These are phyloP conservation scores for Latrodectus hesperus DNA, from an alignment of 2,888 invertebrate genomes.

Conservation along the genomic window DNA sequence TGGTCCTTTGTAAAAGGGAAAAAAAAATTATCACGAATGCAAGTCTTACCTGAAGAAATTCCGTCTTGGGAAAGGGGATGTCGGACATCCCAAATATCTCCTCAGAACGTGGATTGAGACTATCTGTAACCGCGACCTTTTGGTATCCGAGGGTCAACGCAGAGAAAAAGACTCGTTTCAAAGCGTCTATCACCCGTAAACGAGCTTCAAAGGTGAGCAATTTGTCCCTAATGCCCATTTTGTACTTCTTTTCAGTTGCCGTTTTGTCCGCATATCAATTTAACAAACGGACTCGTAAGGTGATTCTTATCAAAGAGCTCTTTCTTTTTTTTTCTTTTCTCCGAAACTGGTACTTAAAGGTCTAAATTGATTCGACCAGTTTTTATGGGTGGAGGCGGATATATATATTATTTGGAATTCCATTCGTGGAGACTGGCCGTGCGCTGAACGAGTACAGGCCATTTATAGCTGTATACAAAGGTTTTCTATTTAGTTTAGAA, in stretches of 20 bases:
- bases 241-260: constrained; percentile 3
- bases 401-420: no score
- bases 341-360: no score
- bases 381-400: no score
- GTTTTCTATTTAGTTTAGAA: no score
- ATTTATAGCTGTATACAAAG: no score
- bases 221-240: constrained; percentile 5
- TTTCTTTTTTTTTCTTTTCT: no score
- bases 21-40: not conserved
- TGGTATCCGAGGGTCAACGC: not conserved
- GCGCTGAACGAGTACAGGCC: no score
- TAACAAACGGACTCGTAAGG: not conserved
- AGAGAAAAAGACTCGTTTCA: not conserved
- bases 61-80: not conserved
- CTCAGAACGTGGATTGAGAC: not conserved
- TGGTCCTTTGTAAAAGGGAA: not conserved
- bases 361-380: no score
- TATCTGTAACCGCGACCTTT: constrained; percentile 2
- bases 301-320: no score
- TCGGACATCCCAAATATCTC: constrained; percentile 2
- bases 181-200: not conserved
- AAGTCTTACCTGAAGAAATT: no score
- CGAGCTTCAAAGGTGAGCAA: constrained; percentile 2
- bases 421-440: no score
- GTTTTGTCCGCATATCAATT: constrained; percentile 41